Evolutionary conservation across 2,888 invertebrate species (phyloP).

Genomic region (Imbricaverruca yamaguchii): DNA sequence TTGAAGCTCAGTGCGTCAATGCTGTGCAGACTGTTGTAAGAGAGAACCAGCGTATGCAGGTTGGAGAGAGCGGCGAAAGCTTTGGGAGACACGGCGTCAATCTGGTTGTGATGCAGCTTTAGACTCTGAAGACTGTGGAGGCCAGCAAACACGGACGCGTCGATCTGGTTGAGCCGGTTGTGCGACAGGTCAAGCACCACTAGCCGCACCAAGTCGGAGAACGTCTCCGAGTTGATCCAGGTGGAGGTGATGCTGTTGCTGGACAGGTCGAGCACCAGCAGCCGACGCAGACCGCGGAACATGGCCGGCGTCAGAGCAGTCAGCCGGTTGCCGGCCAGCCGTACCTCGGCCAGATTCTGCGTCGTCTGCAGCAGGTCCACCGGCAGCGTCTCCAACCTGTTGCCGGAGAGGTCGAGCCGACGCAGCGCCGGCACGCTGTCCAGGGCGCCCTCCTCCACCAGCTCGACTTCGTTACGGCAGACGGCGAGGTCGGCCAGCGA

Average conservation of each 20-base stretch:
- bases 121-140: constrained; percentile 65
- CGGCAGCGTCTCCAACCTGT: constrained; percentile 65
- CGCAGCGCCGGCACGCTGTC: constrained; percentile 60
- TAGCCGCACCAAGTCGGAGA: constrained; percentile 62
- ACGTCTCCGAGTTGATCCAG: constrained; percentile 69
- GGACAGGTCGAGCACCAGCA: constrained; percentile 62
- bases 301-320: constrained; percentile 66
- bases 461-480: constrained; percentile 66
- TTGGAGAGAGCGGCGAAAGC: constrained; percentile 65
- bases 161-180: constrained; percentile 72
- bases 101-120: constrained; percentile 62
- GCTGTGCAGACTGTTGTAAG: constrained; percentile 66
- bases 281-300: constrained; percentile 61
- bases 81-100: constrained; percentile 63
- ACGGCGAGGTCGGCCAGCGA: constrained; percentile 61
- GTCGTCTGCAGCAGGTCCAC: constrained; percentile 67
- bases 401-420: constrained; percentile 68
- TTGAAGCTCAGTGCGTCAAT: constrained; percentile 46
- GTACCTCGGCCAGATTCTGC: constrained; percentile 61
- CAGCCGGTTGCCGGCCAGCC: constrained; percentile 68
- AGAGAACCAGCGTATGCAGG: constrained; percentile 70
- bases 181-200: constrained; percentile 65
- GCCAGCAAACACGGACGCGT: constrained; percentile 74
- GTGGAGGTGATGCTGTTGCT: constrained; percentile 65
- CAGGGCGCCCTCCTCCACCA: constrained; percentile 65